Conservation (phyloP, 2,797 vertebrate genomes). For the Jordanella pulchra region DNA sequence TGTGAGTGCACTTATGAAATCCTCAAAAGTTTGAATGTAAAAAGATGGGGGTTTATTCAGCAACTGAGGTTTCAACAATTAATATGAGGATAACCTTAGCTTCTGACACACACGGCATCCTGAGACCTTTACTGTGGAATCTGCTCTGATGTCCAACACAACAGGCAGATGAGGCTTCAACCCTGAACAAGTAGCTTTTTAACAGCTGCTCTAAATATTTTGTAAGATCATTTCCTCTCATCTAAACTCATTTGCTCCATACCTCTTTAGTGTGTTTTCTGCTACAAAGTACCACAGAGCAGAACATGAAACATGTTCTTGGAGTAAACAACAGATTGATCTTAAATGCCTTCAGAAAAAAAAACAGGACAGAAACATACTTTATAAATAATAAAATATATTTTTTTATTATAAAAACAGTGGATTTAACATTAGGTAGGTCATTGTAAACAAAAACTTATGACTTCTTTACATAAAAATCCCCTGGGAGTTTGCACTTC, state of each 20-base stretch:
- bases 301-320: neutral
- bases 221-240: neutral
- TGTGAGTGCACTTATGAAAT: neutral
- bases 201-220: neutral
- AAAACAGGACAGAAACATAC: neutral
- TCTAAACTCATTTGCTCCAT: neutral
- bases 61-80: neutral
- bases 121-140: too few relatives aligned
- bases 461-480: neutral
- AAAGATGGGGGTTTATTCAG: neutral
- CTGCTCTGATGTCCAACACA: too few relatives aligned
- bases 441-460: neutral
- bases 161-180: too few relatives aligned
- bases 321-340: neutral
- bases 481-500: neutral
- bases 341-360: neutral
- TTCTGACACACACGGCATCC: too few relatives aligned
- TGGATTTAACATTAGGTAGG: neutral
- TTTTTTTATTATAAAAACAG: too few relatives aligned
- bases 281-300: neutral
- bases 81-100: neutral
- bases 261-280: neutral
- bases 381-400: neutral
- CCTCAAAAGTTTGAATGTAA: neutral
- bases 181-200: neutral